These are phyloP conservation scores for Epinephelus fuscoguttatus DNA, from an alignment of 2,113 vertebrate genomes.

Conservation along the genomic window DNA sequence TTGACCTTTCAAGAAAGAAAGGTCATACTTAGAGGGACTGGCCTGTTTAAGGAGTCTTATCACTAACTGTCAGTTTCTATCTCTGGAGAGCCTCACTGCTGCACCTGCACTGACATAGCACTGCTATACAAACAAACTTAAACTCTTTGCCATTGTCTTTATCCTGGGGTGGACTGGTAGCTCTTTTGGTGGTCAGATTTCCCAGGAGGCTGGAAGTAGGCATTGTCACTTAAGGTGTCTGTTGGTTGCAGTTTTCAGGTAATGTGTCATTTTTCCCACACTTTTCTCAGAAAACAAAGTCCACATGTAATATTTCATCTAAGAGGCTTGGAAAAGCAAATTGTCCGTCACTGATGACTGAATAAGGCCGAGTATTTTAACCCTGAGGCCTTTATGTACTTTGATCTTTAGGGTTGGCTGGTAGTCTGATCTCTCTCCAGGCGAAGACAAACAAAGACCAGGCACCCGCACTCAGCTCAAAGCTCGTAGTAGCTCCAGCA, in stretches of 20 bases:
- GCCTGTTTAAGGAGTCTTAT: conserved; percentile 40
- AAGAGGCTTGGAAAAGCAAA: not conserved
- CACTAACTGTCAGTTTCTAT: conserved; percentile 28
- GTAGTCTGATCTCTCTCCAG: not conserved
- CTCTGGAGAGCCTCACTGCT: conserved; percentile 41
- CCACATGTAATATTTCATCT: not conserved
- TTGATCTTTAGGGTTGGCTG: conserved; percentile 22
- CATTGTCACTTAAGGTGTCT: not conserved
- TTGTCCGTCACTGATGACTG: not conserved
- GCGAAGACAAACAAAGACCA: conserved; percentile 32
- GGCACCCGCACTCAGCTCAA: not conserved
- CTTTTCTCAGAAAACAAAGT: not conserved
- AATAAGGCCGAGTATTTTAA: not conserved
- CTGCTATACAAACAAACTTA: not conserved
- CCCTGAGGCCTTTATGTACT: not conserved
- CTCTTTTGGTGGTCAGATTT: conserved; percentile 18
- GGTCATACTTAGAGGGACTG: conserved; percentile 11
- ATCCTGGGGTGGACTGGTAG: not conserved
- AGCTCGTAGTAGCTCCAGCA: not conserved
- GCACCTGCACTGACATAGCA: conserved; percentile 46
- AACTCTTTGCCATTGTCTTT: conserved; percentile 11
- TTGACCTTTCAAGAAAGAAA: conserved; percentile 45
- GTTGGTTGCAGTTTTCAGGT: not conserved
- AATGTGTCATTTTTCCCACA: not conserved
- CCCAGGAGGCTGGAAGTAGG: not conserved